Evolutionary conservation across 2,113 vertebrate species (phyloP), one percentile per base, ranked within the genome.

Genomic region (Amphiprion percula): DNA sequence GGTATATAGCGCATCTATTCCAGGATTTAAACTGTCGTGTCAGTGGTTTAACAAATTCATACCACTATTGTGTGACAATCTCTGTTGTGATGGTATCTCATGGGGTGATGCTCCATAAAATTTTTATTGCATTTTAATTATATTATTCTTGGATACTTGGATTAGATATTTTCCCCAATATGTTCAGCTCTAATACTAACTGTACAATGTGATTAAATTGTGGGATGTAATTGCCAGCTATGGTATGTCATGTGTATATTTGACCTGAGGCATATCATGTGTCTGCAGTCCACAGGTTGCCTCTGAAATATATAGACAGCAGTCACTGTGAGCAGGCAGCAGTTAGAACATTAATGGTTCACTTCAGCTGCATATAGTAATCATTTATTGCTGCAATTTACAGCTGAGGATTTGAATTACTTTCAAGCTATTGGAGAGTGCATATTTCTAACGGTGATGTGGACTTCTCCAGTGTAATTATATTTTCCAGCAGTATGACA

Each of bases 381-480:
- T 21, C 17, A 39, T 5, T 39, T 10, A 37, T n/a, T 21, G 4
- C 54, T 39, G 30, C 33, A 60, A 3, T 60, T 60, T 19, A 37
- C 19, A 60, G 30, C 17, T 23, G 53, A 55, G 26, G 49, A 50
- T 50, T 50, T 8, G 19, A 50, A n/a, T 8, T 8, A 2, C 10
- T n/a, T 60, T 37, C 9, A 60, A 4, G 10, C 33, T 60, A 3
- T 21, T 39, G 58, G 17, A 39, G 30, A 49, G 5, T 21, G 10
- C 39, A 3, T 59, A 17, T 37, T 37, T 44, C 24, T 44, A 53
- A 72, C 5, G 33, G 33, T 10, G 49, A 50, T 21, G 8, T 19
- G 15, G 39, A 11, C 33, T 41, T 62, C 44, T 63, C 17, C 17
- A 63, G 33, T 59, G 44, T 50, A 4, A 76, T 67, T 75, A 65